These are phyloP conservation scores for Callospermophilus lateralis DNA, from an alignment of 2,113 vertebrate species.

Conservation along the genomic window DNA sequence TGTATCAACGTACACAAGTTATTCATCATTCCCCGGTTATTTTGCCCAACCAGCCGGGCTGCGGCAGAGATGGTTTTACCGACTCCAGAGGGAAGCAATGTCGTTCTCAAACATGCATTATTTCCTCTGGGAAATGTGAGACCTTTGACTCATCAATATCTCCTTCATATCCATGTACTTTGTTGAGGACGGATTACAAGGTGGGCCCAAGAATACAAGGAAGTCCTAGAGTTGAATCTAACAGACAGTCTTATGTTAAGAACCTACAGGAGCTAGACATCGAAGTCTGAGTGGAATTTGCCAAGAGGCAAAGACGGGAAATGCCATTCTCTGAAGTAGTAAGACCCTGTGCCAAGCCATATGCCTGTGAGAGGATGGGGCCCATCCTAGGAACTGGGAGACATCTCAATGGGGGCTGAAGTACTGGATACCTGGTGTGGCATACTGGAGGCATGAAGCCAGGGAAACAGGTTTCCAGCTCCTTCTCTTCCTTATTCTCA, in stretches of 20 bases:
- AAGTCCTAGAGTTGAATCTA: background rate
- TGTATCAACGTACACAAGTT: no score
- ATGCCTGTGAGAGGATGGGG: background rate
- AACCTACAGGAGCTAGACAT: background rate
- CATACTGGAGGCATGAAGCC: background rate
- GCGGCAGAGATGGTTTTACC: background rate
- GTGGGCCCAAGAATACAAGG: background rate
- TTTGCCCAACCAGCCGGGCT: no score
- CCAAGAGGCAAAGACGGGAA: background rate
- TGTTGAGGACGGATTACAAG: background rate
- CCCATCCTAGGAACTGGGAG: background rate
- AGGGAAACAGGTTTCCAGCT: background rate
- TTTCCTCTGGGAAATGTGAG: constrained; percentile 16
- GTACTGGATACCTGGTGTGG: background rate
- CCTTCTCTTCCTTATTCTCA: background rate
- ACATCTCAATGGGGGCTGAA: background rate
- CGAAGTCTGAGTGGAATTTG: background rate
- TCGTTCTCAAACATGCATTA: background rate
- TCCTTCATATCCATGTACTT: background rate
- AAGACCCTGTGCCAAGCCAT: background rate
- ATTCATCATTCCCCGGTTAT: no score
- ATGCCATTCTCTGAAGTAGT: constrained; percentile 12
- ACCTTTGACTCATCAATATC: background rate
- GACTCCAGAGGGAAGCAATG: background rate
- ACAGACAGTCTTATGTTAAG: background rate